Evolutionary conservation across 37 sponge, comb jelly and placozoan species (phyloP).

Genomic region (Amphimedon queenslandica): DNA sequence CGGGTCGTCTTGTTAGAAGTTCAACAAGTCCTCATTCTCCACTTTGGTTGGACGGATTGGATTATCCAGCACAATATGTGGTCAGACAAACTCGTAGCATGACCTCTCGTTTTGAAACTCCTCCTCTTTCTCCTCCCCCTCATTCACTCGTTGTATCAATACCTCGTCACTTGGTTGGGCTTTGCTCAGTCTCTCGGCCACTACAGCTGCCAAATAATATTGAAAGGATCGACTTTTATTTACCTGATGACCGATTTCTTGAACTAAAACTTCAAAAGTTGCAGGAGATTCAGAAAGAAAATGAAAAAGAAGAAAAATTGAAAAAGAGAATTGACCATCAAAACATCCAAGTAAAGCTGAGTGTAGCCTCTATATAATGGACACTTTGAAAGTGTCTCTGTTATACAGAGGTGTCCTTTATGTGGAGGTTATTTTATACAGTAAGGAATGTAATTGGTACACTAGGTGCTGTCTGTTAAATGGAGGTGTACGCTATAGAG

Average conservation of each 20-base stretch:
- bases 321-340: no score
- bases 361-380: no score
- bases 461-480: no score
- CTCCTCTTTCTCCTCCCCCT: not conserved
- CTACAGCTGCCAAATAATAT: not conserved
- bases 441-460: no score
- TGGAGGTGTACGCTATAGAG: no score
- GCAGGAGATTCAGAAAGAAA: not conserved
- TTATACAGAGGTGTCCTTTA: no score
- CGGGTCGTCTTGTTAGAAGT: conserved; percentile 20
- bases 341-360: no score
- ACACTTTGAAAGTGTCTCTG: no score
- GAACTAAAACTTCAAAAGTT: conserved; percentile 12
- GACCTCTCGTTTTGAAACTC: conserved; percentile 2
- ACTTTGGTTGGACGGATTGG: conserved; percentile 33
- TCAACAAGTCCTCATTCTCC: conserved; percentile 36
- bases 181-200: not conserved
- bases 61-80: conserved; percentile 54
- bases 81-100: conserved; percentile 60
- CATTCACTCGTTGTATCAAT: conserved; percentile 2
- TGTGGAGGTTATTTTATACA: no score
- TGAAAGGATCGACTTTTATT: conserved; percentile 7
- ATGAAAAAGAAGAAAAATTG: no score
- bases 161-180: not conserved
- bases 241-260: conserved; percentile 18